phyloP scores from a whole-genome alignment of 2,113 vertebrate species.

The Hippopotamus amphibius region DNA sequence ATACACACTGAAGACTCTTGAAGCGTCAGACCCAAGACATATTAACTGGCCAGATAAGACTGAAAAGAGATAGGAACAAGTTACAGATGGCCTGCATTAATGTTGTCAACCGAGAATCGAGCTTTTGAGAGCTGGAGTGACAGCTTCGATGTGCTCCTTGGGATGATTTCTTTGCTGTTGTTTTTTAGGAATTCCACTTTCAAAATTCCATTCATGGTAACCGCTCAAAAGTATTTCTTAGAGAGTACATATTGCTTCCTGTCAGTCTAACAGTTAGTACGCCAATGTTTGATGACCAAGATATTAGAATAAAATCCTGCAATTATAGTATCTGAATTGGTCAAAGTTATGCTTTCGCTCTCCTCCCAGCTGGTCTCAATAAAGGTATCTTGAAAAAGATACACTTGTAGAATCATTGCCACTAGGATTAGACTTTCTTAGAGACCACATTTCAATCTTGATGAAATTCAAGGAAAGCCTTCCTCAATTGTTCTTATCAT shows the following conservation, averaged over 20 bases:
- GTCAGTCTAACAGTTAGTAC: not conserved
- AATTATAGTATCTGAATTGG: conserved; percentile 43
- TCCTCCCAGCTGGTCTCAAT: not conserved
- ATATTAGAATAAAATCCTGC: not conserved
- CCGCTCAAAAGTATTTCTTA: conserved; percentile 55
- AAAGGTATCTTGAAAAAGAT: not conserved
- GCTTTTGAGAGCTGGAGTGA: not conserved
- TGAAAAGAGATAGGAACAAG: not conserved
- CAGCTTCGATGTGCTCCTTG: not conserved
- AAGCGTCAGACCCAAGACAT: not conserved
- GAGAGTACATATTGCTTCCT: not conserved
- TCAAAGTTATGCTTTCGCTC: conserved; percentile 15
- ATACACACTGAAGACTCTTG: not conserved
- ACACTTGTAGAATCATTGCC: not conserved
- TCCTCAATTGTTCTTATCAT: not conserved
- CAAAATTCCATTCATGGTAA: conserved; percentile 57
- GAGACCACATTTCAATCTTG: not conserved
- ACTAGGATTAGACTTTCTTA: not conserved
- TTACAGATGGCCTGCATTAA: conserved; percentile 23
- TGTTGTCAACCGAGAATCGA: not conserved
- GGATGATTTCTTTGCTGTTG: conserved; percentile 47
- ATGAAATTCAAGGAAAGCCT: not conserved
- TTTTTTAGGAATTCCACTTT: conserved; percentile 68
- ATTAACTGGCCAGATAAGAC: conserved; percentile 52
- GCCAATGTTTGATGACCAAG: not conserved